Conservation (phyloP, 1,140 invertebrate species). For the Zaprionus africanus region DNA sequence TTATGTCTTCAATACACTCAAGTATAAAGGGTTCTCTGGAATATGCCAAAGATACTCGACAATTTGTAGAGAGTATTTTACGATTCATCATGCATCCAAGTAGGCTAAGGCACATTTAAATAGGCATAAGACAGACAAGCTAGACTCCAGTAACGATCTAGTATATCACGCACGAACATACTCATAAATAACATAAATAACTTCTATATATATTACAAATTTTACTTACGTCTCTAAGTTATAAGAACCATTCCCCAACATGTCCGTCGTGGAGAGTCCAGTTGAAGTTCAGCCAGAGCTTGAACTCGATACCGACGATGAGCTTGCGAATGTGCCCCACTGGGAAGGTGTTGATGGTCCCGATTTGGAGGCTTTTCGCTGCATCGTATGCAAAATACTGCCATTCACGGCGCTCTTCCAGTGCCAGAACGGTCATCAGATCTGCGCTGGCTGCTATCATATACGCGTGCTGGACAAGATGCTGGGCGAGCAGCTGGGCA, state of each 20-base stretch:
- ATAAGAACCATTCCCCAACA: background rate
- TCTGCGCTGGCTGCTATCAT: slow-evolving; percentile 54
- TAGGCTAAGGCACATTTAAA: no score
- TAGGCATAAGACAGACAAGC: no score
- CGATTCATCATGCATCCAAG: no score
- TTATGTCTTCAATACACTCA: no score
- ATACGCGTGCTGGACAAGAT: slow-evolving; percentile 45
- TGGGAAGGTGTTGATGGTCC: background rate
- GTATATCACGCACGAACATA: background rate
- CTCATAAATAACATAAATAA: background rate
- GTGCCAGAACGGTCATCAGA: slow-evolving; percentile 28
- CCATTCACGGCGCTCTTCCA: slow-evolving; percentile 17
- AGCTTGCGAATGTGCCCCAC: background rate
- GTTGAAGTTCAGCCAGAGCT: background rate
- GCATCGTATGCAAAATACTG: slow-evolving; percentile 16
- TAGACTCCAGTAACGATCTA: background rate
- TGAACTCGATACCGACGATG: background rate
- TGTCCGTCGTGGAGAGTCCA: background rate
- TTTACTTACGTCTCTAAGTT: background rate
- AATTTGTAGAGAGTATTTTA: no score
- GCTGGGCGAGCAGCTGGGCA: slow-evolving; percentile 23
- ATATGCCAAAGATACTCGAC: no score
- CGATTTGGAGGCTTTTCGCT: slow-evolving; percentile 2
- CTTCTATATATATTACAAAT: background rate
- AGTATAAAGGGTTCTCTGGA: no score